Evolutionary conservation across 2,113 vertebrate genomes (phyloP).

Genomic region (Trematomus loennbergii): DNA sequence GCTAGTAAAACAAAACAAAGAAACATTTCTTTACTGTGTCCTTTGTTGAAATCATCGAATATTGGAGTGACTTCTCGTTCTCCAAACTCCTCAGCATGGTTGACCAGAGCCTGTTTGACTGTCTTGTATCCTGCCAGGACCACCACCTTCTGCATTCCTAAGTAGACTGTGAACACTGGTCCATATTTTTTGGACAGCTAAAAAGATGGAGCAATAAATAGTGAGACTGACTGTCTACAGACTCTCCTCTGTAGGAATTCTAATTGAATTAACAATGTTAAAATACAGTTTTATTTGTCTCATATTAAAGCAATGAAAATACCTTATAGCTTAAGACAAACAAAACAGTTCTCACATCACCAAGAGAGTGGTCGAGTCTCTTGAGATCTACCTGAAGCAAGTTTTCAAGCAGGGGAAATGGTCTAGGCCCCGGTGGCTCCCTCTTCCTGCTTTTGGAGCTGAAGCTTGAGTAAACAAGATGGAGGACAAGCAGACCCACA

Average conservation of each 20-base stretch:
- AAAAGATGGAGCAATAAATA: background rate
- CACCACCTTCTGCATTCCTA: constrained; percentile 84
- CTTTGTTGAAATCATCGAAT: constrained; percentile 53
- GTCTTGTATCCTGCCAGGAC: constrained; percentile 85
- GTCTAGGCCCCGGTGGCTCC: constrained; percentile 75
- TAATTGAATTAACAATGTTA: background rate
- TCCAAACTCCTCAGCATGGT: constrained; percentile 85
- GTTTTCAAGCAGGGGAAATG: constrained; percentile 77
- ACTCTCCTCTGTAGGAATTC: background rate
- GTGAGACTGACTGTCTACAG: background rate
- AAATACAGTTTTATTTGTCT: background rate
- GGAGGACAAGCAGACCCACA: constrained; percentile 46
- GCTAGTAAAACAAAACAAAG: background rate
- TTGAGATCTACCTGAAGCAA: constrained; percentile 64
- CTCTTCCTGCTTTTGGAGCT: constrained; percentile 4
- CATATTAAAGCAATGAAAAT: background rate
- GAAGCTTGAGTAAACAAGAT: constrained; percentile 29
- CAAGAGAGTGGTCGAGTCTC: constrained; percentile 43
- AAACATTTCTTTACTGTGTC: constrained; percentile 55
- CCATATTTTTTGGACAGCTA: constrained; percentile 88
- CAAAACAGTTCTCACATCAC: constrained; percentile 44
- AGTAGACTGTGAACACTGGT: constrained; percentile 84
- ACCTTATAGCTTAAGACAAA: background rate
- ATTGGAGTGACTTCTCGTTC: constrained; percentile 52
- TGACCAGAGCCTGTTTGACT: constrained; percentile 85